These are phyloP conservation scores for Coregonus ussuriensis DNA, from an alignment of 2,797 vertebrate species.

Conservation along the genomic window DNA sequence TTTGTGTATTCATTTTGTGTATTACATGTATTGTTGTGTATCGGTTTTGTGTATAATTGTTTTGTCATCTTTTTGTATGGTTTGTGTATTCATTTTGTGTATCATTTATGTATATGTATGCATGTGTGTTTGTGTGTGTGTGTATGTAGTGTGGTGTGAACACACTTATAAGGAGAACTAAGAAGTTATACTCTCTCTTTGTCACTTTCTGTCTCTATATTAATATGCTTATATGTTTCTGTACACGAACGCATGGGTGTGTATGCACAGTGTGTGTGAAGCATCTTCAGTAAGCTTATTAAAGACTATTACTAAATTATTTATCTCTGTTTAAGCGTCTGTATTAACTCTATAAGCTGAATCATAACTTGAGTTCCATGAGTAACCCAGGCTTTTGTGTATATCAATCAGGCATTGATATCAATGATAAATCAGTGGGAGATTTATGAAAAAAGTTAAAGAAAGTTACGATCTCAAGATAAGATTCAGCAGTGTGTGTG, in stretches of 20 bases:
- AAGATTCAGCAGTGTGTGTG: constrained; percentile 10
- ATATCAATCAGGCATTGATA: neutral
- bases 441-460: neutral
- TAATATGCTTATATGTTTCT: neutral
- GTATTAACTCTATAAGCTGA: neutral
- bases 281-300: constrained; percentile 3
- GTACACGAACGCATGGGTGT: neutral
- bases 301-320: neutral
- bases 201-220: neutral
- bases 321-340: neutral
- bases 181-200: neutral
- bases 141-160: neutral
- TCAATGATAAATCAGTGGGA: neutral
- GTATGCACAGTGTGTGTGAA: constrained; percentile 22
- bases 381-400: neutral
- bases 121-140: constrained; percentile 2
- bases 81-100: neutral
- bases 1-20: neutral
- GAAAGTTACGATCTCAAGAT: neutral
- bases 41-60: too few relatives aligned
- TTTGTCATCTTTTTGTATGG: neutral
- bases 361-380: neutral
- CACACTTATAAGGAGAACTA: neutral
- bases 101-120: neutral
- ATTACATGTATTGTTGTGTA: neutral